Evolutionary conservation across 1,140 invertebrate genomes (phyloP).

Genomic region (Nylanderia fulva): DNA sequence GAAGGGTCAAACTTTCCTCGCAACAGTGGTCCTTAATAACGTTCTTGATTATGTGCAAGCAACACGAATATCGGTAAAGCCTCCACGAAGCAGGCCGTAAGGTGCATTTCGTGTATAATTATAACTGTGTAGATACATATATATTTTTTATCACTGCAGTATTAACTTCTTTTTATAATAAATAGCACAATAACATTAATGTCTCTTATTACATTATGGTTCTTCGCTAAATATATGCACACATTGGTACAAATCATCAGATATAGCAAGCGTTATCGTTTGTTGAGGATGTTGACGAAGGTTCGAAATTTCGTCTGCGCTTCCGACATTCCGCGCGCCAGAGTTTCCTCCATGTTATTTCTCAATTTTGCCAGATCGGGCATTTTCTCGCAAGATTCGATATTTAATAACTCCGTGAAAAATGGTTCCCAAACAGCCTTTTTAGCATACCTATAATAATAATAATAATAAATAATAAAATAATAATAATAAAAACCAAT

Average conservation of each 20-base stretch:
- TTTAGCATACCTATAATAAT: conserved; percentile 88
- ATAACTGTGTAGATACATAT: conserved; percentile 72
- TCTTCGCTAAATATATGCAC: conserved; percentile 74
- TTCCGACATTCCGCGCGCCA: conserved; percentile 81
- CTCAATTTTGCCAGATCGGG: conserved; percentile 89
- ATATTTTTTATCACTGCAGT: conserved; percentile 69
- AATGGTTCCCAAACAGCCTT: conserved; percentile 89
- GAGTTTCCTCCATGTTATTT: conserved; percentile 87
- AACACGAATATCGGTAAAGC: conserved; percentile 62
- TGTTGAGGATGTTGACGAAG: conserved; percentile 84
- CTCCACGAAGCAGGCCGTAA: conserved; percentile 75
- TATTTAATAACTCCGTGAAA: conserved; percentile 89
- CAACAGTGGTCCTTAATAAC: conserved; percentile 62
- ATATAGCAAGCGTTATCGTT: conserved; percentile 84
- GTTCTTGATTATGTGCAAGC: conserved; percentile 74
- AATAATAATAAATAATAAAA: too few species aligned
- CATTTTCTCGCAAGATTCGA: conserved; percentile 89
- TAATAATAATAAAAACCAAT: conserved; percentile 27
- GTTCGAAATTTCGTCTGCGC: conserved; percentile 78
- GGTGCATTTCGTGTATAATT: conserved; percentile 69
- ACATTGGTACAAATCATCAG: conserved; percentile 65
- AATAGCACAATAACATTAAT: conserved; percentile 81
- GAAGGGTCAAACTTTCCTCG: conserved; percentile 33
- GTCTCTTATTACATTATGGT: conserved; percentile 74
- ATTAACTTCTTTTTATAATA: conserved; percentile 80